These are phyloP conservation scores for Limosa lapponica DNA, from an alignment of 2,797 vertebrate genomes.

Conservation along the genomic window DNA sequence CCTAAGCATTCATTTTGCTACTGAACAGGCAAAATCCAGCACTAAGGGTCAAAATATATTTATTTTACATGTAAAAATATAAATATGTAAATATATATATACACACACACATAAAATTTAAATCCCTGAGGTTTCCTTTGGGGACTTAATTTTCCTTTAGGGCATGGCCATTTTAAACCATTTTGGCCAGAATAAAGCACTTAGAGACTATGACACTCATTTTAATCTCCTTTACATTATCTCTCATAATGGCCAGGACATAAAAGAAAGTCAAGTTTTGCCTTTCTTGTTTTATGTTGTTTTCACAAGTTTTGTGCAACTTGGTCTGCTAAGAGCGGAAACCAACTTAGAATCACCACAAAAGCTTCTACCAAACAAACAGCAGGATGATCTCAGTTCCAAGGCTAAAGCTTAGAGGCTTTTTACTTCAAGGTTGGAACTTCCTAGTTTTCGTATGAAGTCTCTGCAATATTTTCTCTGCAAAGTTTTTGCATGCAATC, in stretches of 20 bases:
- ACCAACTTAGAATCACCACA: not conserved
- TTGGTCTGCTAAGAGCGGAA: not conserved
- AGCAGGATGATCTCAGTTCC: not conserved
- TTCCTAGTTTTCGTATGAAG: not conserved
- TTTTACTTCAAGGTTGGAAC: not conserved
- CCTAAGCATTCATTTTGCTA: not conserved
- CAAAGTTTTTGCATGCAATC: not conserved
- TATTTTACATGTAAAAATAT: not conserved
- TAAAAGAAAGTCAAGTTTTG: not conserved
- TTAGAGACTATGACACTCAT: not conserved
- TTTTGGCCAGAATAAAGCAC: not conserved
- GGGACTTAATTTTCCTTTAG: not conserved
- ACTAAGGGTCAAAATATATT: not conserved
- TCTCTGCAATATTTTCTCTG: not conserved
- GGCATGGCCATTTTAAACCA: not conserved
- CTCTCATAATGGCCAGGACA: not conserved
- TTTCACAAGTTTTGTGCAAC: not conserved
- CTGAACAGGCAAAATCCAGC: not conserved
- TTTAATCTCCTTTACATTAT: not conserved
- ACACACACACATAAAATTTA: not conserved
- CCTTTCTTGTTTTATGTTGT: not conserved
- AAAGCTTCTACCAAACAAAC: not conserved
- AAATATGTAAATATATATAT: accelerated
- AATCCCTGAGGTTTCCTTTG: not conserved
- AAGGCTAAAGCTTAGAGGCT: not conserved